Conservation (phyloP, 2,113 vertebrate genomes). For the Stigmatopora argus region DNA sequence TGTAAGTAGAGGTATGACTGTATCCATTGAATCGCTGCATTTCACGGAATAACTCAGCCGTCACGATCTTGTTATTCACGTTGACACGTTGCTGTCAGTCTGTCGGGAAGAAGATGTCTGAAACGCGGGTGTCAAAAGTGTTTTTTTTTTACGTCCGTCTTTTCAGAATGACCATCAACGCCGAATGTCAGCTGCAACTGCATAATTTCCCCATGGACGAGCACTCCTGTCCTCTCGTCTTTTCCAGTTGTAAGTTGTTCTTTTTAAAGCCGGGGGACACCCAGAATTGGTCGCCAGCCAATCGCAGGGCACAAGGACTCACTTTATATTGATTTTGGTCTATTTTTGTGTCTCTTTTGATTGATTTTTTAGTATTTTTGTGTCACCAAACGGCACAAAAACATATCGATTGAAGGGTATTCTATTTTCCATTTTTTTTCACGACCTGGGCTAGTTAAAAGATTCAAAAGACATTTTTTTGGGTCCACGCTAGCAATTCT, state of each 20-base stretch:
- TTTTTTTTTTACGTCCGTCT: constrained; percentile 25
- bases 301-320: too few species aligned
- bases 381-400: too few species aligned
- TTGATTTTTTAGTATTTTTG: too few species aligned
- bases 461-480: background rate
- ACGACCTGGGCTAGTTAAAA: background rate
- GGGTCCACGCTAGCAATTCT: background rate
- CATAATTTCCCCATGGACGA: constrained; percentile 99
- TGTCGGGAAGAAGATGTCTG: background rate
- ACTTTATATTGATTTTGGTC: too few species aligned
- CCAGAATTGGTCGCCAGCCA: too few species aligned
- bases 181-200: constrained; percentile 93
- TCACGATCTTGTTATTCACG: background rate
- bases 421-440: too few species aligned
- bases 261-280: too few species aligned
- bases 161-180: constrained; percentile 90
- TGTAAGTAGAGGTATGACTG: too few species aligned
- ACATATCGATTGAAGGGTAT: too few species aligned
- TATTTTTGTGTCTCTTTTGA: too few species aligned
- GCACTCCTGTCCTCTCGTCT: constrained; percentile 92
- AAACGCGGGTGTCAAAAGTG: background rate
- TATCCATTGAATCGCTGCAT: too few species aligned
- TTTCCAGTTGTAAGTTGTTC: constrained; percentile 92
- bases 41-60: constrained; percentile 15
- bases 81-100: background rate